Evolutionary conservation across 2,888 invertebrate genomes (phyloP).

Genomic region (Cataglyphis albicans): DNA sequence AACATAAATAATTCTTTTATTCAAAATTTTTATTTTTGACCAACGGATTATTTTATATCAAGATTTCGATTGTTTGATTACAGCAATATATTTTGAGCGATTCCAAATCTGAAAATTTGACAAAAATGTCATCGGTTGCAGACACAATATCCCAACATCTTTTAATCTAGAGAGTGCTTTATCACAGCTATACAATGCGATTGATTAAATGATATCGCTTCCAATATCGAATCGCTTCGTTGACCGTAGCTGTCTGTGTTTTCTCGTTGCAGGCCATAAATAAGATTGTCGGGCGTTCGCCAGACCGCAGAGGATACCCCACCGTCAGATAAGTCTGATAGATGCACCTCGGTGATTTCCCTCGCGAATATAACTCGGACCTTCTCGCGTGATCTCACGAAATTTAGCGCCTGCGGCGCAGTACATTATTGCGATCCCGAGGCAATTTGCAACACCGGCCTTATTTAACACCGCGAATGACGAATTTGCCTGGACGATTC

Average conservation of each 20-base stretch:
- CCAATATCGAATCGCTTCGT: constrained; percentile 64
- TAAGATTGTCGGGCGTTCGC: constrained; percentile 60
- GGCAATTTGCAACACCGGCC: constrained; percentile 48
- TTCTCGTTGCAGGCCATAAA: constrained; percentile 61
- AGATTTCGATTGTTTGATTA: not conserved
- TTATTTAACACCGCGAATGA: constrained; percentile 31
- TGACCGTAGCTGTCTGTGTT: constrained; percentile 61
- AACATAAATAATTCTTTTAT: constrained; percentile 6
- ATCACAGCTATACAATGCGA: constrained; percentile 50
- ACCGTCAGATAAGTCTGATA: constrained; percentile 73
- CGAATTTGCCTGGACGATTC: constrained; percentile 26
- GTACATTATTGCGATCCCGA: constrained; percentile 25
- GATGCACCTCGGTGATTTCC: constrained; percentile 69
- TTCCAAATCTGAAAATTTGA: not conserved
- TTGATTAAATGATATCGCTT: constrained; percentile 68
- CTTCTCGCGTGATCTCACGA: constrained; percentile 71
- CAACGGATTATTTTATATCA: not conserved
- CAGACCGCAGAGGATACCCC: constrained; percentile 34
- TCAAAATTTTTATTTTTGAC: not conserved
- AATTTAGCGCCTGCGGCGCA: constrained; percentile 44
- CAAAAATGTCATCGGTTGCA: not conserved
- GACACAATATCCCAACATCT: not conserved
- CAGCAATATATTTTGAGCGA: not conserved
- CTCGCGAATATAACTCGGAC: constrained; percentile 65
- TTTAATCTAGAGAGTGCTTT: constrained; percentile 41